Evolutionary conservation across 2,797 vertebrate genomes (phyloP).

Genomic region (Erpetoichthys calabaricus): DNA sequence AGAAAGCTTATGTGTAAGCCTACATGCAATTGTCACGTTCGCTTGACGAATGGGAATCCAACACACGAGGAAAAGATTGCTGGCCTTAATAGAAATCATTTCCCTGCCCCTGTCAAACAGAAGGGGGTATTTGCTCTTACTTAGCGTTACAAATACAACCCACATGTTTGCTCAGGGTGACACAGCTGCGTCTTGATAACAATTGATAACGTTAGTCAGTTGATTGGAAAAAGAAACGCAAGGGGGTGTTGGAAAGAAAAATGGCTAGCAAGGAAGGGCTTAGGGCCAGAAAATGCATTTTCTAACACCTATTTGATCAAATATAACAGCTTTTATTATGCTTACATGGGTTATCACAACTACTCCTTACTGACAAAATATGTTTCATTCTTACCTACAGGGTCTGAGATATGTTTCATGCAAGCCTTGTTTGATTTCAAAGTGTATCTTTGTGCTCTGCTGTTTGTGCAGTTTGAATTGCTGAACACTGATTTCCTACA

Average conservation of each 20-base stretch:
- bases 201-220: not conserved
- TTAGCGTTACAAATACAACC: rapidly evolving
- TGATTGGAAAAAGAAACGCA: not conserved
- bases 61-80: not conserved
- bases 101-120: not conserved
- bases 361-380: not conserved
- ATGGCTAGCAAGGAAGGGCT: not conserved
- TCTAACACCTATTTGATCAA: not conserved
- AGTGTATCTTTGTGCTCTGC: not conserved
- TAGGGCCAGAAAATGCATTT: conserved; percentile 1
- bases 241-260: not conserved
- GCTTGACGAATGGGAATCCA: not conserved
- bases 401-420: not conserved
- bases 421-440: not conserved
- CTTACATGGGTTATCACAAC: not conserved
- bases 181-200: not conserved
- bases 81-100: not conserved
- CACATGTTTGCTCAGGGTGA: conserved; percentile 12
- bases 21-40: not conserved
- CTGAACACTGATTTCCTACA: conserved; percentile 1
- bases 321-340: not conserved
- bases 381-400: not conserved
- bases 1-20: not conserved
- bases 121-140: not conserved
- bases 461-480: not conserved